Percentiles rank a stretch among this genome's conserved stretches.
phyloP scores from a whole-genome alignment of 2,113 vertebrate genomes.

The Podarcis raffonei region DNA sequence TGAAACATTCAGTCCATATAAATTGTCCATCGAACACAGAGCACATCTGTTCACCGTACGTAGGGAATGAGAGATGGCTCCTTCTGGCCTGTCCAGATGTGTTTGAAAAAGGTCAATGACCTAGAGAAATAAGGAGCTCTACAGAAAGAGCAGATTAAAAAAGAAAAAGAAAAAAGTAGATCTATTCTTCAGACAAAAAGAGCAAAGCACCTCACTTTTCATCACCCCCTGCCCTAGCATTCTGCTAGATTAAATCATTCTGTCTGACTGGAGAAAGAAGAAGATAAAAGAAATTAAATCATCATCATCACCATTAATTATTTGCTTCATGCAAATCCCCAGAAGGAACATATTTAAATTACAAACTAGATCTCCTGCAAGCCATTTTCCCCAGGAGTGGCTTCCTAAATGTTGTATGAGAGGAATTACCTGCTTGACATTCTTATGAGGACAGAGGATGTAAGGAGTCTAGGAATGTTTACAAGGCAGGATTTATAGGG shows the following conservation, averaged over 20 bases:
- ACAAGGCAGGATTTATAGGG: conserved; percentile 36
- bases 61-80: neutral
- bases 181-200: conserved; percentile 19
- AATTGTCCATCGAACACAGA: conserved; percentile 4
- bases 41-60: conserved; percentile 32
- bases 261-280: conserved; percentile 1
- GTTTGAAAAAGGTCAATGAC: conserved; percentile 6
- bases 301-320: neutral
- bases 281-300: neutral
- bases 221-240: neutral
- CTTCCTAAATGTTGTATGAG: neutral
- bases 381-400: neutral
- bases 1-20: neutral
- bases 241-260: conserved; percentile 14
- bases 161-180: neutral
- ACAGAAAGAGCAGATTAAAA: neutral
- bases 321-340: neutral
- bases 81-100: conserved; percentile 7
- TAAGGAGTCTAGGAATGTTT: conserved; percentile 26
- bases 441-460: neutral
- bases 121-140: conserved; percentile 17
- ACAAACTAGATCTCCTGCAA: neutral
- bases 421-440: conserved; percentile 6
- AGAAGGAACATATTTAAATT: conserved; percentile 3
- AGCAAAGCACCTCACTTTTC: conserved; percentile 3